Evolutionary conservation across 2,797 vertebrate genomes (phyloP).

Genomic region (Mallotus villosus): DNA sequence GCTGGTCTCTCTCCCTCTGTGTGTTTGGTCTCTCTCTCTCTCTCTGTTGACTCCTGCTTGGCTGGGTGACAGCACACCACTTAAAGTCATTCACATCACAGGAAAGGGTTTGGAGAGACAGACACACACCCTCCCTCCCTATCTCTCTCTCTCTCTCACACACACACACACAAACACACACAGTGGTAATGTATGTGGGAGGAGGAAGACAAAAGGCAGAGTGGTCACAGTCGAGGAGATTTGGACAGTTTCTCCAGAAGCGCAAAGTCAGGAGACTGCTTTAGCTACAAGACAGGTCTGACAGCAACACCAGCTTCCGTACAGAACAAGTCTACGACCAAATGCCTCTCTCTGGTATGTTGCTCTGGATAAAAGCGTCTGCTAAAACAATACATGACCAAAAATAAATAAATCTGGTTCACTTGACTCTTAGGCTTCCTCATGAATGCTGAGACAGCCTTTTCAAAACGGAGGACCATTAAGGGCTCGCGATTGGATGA

Average conservation of each 20-base stretch:
- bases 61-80: not conserved
- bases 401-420: conserved; percentile 42
- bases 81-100: not conserved
- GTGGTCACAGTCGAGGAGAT: not conserved
- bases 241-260: not conserved
- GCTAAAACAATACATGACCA: too few species aligned
- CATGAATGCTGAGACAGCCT: not conserved
- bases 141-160: not conserved
- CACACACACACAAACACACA: not conserved
- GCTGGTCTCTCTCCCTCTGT: not conserved
- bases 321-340: too few species aligned
- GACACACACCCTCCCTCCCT: not conserved
- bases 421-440: conserved; percentile 39
- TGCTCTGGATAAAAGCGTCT: too few species aligned
- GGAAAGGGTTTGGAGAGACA: not conserved
- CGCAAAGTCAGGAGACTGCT: not conserved
- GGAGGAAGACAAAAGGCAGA: not conserved
- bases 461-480: too few species aligned
- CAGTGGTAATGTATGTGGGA: conserved; percentile 3
- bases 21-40: not conserved
- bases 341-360: conserved; percentile 25
- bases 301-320: conserved; percentile 20
- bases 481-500: too few species aligned
- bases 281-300: conserved; percentile 38
- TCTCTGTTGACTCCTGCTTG: not conserved